Base-by-base conservation (phyloP, 2,888 invertebrate species). In the Abscondita cerata region DNA sequence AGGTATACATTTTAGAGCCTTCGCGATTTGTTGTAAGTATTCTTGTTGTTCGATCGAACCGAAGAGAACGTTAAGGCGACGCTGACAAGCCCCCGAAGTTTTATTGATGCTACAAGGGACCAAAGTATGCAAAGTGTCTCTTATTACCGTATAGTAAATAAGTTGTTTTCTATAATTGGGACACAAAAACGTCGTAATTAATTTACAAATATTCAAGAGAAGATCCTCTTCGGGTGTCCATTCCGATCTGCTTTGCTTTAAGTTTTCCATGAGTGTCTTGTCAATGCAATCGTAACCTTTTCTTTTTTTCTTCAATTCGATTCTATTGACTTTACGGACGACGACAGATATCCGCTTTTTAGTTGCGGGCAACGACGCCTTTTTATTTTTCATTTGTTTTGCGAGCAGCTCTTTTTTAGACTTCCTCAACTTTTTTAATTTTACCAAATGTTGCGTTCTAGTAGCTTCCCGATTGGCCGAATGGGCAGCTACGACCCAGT, bases 201-300 rank as follows among this genome's bases (percentile, higher is more conserved):
- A 87, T 68, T 88, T 87, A 66, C 88, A 86, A 64, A 92, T 82
- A 46, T 89, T 79, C 1, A 93, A 74, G 55, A 90, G 78, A 44
- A 85, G 86, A 77, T 92, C 92, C 77, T 93, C 93, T 34, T 83
- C 81, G 0, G 83, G 75, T 5, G 83, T 82, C 91, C 92, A 93
- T 5, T 83, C 82, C 0, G 89, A 86, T 4, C 85, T 82, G 16
- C 85, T 71, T 25, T 84, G 85, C 2, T 84, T 84, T 85, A 89
- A 87, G 41, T 83, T 82, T 47, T 85, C 83, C 47, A 89, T 72
- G 0, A 91, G 89, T 65, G 83, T 83, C 18, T 82, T 82, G 76
- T 92, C 92, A 8, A 86, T 77, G 1, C 86, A 86, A 72, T 91
- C 91, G 56, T 87, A 85, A 44, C 73, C 67, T 48, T 68, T 68